phyloP scores from a whole-genome alignment of 1,140 invertebrate genomes.

The Choristoneura fumiferana region DNA sequence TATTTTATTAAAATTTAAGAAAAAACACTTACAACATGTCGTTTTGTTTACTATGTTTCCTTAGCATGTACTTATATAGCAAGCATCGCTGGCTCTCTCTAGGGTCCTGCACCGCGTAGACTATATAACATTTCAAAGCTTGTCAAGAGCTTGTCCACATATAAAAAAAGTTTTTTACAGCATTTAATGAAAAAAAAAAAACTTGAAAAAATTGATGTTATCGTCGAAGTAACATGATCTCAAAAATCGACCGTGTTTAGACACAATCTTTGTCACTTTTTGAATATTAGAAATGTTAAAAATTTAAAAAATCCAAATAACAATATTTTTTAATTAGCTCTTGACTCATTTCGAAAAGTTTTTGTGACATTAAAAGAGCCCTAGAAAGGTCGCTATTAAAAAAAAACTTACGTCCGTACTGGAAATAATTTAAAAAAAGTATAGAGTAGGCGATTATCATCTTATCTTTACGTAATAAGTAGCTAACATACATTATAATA shows the following conservation, averaged over 20 bases:
- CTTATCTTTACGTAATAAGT: slow-evolving; percentile 14
- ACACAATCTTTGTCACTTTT: too few species aligned
- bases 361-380: slow-evolving; percentile 10
- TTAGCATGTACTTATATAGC: slow-evolving; percentile 11
- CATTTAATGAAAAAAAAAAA: background rate
- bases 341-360: background rate
- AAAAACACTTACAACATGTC: slow-evolving; percentile 21
- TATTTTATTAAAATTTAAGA: slow-evolving; percentile 36
- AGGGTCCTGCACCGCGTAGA: background rate
- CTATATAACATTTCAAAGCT: background rate
- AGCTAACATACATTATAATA: slow-evolving; percentile 19
- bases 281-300: too few species aligned
- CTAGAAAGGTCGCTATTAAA: slow-evolving; percentile 2
- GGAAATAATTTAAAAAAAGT: slow-evolving; percentile 18
- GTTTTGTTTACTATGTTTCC: background rate
- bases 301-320: too few species aligned
- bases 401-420: slow-evolving; percentile 4
- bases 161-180: background rate
- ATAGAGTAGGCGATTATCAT: slow-evolving; percentile 9
- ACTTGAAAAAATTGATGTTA: background rate
- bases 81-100: background rate
- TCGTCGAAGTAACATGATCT: too few species aligned
- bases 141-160: background rate
- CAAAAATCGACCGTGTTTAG: too few species aligned
- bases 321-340: too few species aligned